A percentile compares a stretch with the other conserved stretches of the same genome.
phyloP scores from a whole-genome alignment of 2,113 vertebrate species.

The Nanorana parkeri region DNA sequence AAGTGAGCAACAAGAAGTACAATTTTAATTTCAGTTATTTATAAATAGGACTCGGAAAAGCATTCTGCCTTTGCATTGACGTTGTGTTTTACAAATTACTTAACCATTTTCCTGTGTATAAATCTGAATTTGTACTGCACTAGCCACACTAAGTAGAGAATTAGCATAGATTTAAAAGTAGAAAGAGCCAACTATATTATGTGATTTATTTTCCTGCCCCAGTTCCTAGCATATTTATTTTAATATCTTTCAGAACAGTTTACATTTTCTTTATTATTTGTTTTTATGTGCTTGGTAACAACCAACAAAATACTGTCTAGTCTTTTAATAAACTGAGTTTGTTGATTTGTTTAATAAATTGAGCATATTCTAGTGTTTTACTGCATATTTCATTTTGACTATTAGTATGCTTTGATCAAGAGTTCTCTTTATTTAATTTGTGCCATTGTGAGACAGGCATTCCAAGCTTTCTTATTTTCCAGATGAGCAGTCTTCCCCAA shows the following conservation, averaged over 20 bases:
- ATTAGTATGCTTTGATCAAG: conserved; percentile 29
- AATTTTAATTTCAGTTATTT: too few species aligned
- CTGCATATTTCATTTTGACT: conserved; percentile 33
- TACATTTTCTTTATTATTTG: conserved; percentile 3
- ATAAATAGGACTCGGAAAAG: too few species aligned
- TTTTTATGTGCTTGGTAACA: neutral
- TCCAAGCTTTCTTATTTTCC: conserved; percentile 51
- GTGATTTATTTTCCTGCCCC: neutral
- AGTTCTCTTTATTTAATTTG: conserved; percentile 44
- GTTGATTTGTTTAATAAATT: conserved; percentile 22
- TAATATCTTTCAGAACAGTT: neutral
- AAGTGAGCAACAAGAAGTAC: too few species aligned
- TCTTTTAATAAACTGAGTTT: conserved; percentile 10
- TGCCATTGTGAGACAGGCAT: conserved; percentile 28
- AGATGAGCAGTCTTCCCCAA: conserved; percentile 39
- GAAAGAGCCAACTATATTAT: neutral
- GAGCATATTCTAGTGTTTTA: neutral
- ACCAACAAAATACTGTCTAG: neutral
- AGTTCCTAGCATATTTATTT: neutral
- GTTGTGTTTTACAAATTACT: too few species aligned
- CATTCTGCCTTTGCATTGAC: too few species aligned
- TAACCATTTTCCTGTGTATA: neutral
- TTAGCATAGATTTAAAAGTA: neutral
- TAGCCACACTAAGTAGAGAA: neutral
- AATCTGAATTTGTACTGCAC: neutral